Evolutionary conservation across 2,797 vertebrate species (phyloP), one percentile per base, ranked within the genome.

Genomic region (Bucorvus abyssinicus): DNA sequence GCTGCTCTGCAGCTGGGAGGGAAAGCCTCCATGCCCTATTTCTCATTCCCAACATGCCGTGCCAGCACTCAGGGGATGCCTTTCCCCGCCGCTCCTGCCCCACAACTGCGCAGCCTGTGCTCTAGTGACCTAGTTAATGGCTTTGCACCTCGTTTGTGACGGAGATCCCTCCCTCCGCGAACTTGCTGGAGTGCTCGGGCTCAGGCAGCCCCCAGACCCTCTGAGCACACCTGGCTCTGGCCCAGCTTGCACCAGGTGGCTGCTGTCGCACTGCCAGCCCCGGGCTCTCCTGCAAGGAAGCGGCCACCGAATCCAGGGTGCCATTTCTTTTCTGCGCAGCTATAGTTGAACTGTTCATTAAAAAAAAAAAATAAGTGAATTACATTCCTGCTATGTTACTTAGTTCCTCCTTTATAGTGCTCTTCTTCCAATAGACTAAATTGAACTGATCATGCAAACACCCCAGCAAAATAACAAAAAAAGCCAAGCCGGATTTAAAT

Each of bases 221-320:
- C n/a, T 49, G 29, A 86, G 77, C 42, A 52, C 30, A 12, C 20
- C 7, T 19, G 42, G 59, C n/a, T 59, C 49, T 68, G 4, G 3
- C 32, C 47, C 36, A 17, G 34, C 61, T 67, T 64, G 63, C 71
- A 47, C 44, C 0, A 0, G 38, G 59, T 1, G 1, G 56, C 38
- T 0, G 0, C 73, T 71, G 73, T 24, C 17, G 2, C 32, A 0
- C 4, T 57, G 36, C 53, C n/a, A 53, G 49, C 21, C 8, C 47
- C 1, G 1, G 38, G 21, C 38, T 80, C 47, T 82, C 68, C 81
- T 2, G 2, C 44, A 29, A 70, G 49, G 61, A 87, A 53, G 67
- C 0, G 0, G 63, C 24, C 68, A 52, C 45, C 2, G 2, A 79
- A 80, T 47, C 44, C 55, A 59, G 61, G 50, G 16, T 55, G 32